Evolutionary conservation across 2,113 vertebrate species (phyloP).

Genomic region (Ictalurus punctatus): DNA sequence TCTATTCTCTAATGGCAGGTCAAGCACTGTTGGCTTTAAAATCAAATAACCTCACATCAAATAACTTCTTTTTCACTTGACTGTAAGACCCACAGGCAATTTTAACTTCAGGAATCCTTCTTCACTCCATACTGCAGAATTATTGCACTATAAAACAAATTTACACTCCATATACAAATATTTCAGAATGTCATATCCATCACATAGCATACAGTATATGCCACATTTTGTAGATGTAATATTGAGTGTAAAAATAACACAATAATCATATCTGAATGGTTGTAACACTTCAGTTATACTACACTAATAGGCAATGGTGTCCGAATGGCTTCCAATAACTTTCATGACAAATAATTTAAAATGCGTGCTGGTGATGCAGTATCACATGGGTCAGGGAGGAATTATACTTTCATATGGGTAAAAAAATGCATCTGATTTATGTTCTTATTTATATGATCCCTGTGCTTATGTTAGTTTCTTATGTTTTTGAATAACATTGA

Average conservation of each 20-base stretch:
- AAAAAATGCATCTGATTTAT: neutral
- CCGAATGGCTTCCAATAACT: neutral
- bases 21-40: neutral
- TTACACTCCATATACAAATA: neutral
- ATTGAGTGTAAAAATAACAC: neutral
- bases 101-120: neutral
- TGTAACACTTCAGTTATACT: neutral
- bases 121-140: neutral
- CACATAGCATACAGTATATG: neutral
- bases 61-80: neutral
- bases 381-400: neutral
- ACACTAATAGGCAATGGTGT: neutral
- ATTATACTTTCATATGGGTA: neutral
- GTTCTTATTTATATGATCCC: neutral
- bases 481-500: neutral
- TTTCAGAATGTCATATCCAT: neutral
- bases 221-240: neutral
- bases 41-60: slow-evolving; percentile 6
- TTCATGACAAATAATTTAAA: neutral
- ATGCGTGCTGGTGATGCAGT: neutral
- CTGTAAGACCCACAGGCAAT: slow-evolving; percentile 11
- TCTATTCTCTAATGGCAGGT: neutral
- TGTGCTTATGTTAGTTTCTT: neutral
- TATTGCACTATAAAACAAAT: neutral
- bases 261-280: neutral